Percentiles rank a stretch among this genome's conserved stretches.
These are phyloP conservation scores for Gobio occitaniae DNA, from an alignment of 2,797 vertebrate species.

Conservation along the genomic window DNA sequence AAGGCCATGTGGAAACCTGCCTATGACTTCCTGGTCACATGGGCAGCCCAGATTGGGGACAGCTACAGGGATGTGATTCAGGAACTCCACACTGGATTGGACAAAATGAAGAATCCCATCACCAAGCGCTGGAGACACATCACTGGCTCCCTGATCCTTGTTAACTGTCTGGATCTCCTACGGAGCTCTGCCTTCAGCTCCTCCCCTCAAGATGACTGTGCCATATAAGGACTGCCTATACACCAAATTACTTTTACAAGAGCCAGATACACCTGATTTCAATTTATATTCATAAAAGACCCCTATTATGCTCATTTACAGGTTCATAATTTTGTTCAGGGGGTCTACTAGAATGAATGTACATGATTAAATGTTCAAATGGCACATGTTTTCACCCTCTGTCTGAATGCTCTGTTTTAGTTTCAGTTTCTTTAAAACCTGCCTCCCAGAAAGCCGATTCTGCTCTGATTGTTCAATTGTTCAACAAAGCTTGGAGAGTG, in stretches of 20 bases:
- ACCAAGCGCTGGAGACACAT: conserved; percentile 97
- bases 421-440: not conserved
- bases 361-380: not conserved
- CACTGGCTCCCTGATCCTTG: conserved; percentile 91
- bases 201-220: conserved; percentile 85
- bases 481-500: not conserved
- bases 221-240: conserved; percentile 77
- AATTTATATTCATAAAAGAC: not conserved
- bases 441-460: not conserved
- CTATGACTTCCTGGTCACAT: conserved; percentile 94
- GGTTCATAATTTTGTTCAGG: not conserved
- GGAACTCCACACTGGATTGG: conserved; percentile 92
- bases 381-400: not conserved
- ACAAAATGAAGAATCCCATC: conserved; percentile 96
- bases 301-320: not conserved
- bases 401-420: not conserved
- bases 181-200: conserved; percentile 90
- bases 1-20: conserved; percentile 99
- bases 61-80: conserved; percentile 97
- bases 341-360: not conserved
- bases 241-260: not conserved
- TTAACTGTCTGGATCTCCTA: conserved; percentile 91
- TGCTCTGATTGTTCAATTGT: not conserved
- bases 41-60: conserved; percentile 94
- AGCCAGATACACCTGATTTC: not conserved